Evolutionary conservation across 2,113 vertebrate species (phyloP), one percentile per base, ranked within the genome.

Genomic region (Semicossyphus pulcher): DNA sequence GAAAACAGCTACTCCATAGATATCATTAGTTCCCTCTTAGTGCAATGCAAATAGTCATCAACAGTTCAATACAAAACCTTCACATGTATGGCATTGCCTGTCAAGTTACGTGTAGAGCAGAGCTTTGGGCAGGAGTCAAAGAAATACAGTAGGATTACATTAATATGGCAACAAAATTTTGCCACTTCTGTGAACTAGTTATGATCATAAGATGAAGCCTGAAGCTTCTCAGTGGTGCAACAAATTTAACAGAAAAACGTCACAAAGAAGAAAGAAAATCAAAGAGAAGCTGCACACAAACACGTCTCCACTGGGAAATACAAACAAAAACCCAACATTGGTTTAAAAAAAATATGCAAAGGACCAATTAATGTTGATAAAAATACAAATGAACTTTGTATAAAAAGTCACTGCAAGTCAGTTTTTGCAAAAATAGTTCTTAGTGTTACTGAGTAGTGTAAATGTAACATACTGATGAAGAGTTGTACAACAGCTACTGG

Each of bases 341-440:
- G 28, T 73, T 72, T 69, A 18, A 44, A 62, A 65, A 76, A 83
- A 77, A 71, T 21, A 63, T 25, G 16, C 34, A 65, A 57, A 1
- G 3, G 45, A 71, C 63, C 44, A 72, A 60, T 76, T 61, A 48
- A 52, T 44, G 52, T 42, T 18, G 25, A 53, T 61, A 73, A 59
- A 81, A 75, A 85, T 29, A 84, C 20, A 67, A 1, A 15, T 39
- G 25, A 66, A 20, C 12, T 51, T 49, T 47, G 26, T 31, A 78
- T 63, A 86, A 89, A 83, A 85, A 85, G 42, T 73, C 31, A 12
- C 29, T 60, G 29, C 32, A 37, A 31, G 34, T 31, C 32, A 18
- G 10, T 32, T 57, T 69, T 64, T 42, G 25, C 48, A 72, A 52
- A 58, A 52, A 56, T 9, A 10, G 56, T 39, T 47, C 12, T n/a